A percentile compares a stretch with the other conserved stretches of the same genome.
Conservation (phyloP, 2,113 vertebrate genomes). For the Calidris pugnax region DNA sequence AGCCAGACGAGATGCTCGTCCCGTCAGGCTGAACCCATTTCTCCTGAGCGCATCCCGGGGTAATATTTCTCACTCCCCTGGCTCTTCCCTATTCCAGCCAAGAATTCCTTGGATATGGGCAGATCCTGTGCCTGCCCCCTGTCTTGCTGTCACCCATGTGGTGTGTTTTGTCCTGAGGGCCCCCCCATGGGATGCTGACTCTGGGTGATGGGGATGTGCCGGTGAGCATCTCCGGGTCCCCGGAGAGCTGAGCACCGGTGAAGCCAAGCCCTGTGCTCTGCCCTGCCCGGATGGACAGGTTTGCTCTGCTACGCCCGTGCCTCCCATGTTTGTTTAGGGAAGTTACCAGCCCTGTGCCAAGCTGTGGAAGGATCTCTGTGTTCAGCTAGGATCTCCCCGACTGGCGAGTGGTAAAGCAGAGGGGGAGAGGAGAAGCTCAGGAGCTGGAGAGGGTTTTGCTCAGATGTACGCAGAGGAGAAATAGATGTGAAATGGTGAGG, state of each 20-base stretch:
- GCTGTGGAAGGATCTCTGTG: not conserved
- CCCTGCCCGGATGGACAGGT: not conserved
- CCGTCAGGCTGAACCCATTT: not conserved
- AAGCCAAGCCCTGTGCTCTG: not conserved
- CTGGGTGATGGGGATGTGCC: fast-evolving
- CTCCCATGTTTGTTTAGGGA: conserved; percentile 15
- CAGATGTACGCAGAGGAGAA: not conserved
- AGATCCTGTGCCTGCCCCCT: not conserved
- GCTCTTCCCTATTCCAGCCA: not conserved
- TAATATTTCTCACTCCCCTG: not conserved
- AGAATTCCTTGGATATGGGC: not conserved
- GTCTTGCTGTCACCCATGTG: not conserved
- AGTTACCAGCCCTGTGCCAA: not conserved
- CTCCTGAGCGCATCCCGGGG: not conserved
- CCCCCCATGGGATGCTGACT: not conserved
- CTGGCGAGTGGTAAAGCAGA: not conserved
- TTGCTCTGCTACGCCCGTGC: not conserved
- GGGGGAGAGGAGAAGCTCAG: not conserved
- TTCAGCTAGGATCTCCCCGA: not conserved
- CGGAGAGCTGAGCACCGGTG: not conserved
- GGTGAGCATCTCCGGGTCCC: fast-evolving
- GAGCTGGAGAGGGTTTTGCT: not conserved
- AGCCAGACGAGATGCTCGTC: not conserved
- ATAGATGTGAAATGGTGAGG: not conserved
- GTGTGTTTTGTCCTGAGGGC: not conserved